Evolutionary conservation across 2,797 vertebrate species (phyloP).

Genomic region (Diplodus sargus): DNA sequence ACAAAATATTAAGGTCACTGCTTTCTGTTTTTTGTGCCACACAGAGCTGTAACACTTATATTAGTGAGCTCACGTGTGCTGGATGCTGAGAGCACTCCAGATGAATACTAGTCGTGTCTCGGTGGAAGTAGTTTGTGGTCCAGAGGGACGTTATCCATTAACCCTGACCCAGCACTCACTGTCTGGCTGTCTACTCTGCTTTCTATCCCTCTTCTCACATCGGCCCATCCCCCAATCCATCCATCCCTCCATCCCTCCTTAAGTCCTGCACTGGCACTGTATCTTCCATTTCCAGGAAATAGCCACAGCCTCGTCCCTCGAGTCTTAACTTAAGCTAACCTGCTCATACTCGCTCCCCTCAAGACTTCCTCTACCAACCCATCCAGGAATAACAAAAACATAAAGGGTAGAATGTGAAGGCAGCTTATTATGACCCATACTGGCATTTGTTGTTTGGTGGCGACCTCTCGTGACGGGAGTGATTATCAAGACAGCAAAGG

Average conservation of each 20-base stretch:
- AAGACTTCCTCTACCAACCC: background rate
- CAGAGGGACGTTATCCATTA: slow-evolving; percentile 68
- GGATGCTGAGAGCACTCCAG: slow-evolving; percentile 33
- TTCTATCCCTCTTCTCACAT: slow-evolving; percentile 32
- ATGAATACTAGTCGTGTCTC: slow-evolving; percentile 41
- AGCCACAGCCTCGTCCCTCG: no score
- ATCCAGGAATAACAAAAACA: no score
- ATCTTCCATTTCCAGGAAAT: slow-evolving; percentile 22
- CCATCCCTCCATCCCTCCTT: slow-evolving; percentile 20
- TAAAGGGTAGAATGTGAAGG: no score
- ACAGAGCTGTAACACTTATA: background rate
- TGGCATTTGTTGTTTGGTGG: no score
- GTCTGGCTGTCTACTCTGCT: slow-evolving; percentile 57
- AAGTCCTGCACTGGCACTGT: background rate
- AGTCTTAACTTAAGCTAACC: background rate
- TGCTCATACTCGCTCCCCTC: background rate
- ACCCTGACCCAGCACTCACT: slow-evolving; percentile 66
- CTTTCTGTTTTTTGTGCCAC: background rate
- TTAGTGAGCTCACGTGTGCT: background rate
- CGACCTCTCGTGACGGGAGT: no score
- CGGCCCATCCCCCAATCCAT: background rate
- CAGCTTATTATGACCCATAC: no score
- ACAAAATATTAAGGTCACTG: background rate
- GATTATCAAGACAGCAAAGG: no score
- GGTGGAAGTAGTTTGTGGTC: slow-evolving; percentile 46